phyloP scores from a whole-genome alignment of 2,113 vertebrate genomes.

The Australoheros scitulus region DNA sequence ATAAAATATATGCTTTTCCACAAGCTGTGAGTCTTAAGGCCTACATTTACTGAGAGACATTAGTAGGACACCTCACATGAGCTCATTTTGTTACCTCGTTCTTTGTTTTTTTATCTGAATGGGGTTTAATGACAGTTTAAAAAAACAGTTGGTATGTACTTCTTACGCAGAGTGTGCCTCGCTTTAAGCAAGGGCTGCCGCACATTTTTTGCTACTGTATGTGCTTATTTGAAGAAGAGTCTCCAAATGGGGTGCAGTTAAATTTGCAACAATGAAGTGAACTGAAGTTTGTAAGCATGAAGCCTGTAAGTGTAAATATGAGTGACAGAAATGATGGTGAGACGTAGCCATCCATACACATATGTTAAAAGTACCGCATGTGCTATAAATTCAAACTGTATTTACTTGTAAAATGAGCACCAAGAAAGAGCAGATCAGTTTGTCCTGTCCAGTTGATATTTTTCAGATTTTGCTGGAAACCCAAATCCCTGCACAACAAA shows the following conservation, averaged over 20 bases:
- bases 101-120: neutral
- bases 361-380: too few relatives aligned
- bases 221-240: neutral
- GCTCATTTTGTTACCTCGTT: neutral
- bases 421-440: too few relatives aligned
- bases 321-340: too few relatives aligned
- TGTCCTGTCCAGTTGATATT: too few relatives aligned
- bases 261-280: neutral
- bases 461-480: too few relatives aligned
- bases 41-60: neutral
- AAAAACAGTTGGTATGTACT: too few relatives aligned
- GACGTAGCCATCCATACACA: too few relatives aligned
- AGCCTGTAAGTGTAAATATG: neutral
- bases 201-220: neutral
- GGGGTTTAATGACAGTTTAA: neutral
- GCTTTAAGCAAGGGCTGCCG: neutral
- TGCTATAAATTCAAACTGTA: too few relatives aligned
- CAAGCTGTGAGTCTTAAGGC: neutral
- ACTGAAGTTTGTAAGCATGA: neutral
- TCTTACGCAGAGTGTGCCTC: neutral
- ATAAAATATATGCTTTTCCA: neutral
- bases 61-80: neutral
- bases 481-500: neutral
- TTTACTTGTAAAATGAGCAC: too few relatives aligned
- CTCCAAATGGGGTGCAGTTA: rapidly evolving